A percentile compares a stretch with the other conserved stretches of the same genome.
Evolutionary conservation across 2,797 vertebrate genomes (phyloP).

Genomic region (Darevskia nairensis): DNA sequence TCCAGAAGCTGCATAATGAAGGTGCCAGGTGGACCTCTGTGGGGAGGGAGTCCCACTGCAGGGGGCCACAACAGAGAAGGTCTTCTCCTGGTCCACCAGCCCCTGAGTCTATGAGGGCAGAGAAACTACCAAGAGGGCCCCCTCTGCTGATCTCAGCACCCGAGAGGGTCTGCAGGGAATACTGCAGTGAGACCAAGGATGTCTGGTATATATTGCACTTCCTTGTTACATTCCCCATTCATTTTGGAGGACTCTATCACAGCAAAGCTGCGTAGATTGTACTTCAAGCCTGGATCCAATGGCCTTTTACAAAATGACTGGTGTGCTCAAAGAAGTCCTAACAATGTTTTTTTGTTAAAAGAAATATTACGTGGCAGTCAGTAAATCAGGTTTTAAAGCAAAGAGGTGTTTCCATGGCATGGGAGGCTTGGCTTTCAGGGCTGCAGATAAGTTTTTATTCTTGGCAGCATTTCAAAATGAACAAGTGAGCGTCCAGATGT

Average conservation of each 20-base stretch:
- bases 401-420: not conserved
- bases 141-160: too few species aligned
- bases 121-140: too few species aligned
- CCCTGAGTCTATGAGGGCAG: too few species aligned
- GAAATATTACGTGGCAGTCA: not conserved
- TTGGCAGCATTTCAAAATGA: not conserved
- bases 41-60: too few species aligned
- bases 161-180: too few species aligned
- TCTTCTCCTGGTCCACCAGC: too few species aligned
- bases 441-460: not conserved
- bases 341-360: not conserved
- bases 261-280: not conserved
- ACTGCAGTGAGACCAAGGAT: not conserved
- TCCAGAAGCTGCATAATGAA: too few species aligned
- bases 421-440: not conserved
- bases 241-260: not conserved
- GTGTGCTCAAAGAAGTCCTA: not conserved
- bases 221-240: not conserved
- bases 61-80: too few species aligned
- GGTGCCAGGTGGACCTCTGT: too few species aligned
- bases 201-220: not conserved
- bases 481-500: not conserved
- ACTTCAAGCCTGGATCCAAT: not conserved
- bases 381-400: not conserved
- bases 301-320: not conserved